Conservation (phyloP, 2,113 vertebrate genomes). For the Stomatorhinus ivindoensis region DNA sequence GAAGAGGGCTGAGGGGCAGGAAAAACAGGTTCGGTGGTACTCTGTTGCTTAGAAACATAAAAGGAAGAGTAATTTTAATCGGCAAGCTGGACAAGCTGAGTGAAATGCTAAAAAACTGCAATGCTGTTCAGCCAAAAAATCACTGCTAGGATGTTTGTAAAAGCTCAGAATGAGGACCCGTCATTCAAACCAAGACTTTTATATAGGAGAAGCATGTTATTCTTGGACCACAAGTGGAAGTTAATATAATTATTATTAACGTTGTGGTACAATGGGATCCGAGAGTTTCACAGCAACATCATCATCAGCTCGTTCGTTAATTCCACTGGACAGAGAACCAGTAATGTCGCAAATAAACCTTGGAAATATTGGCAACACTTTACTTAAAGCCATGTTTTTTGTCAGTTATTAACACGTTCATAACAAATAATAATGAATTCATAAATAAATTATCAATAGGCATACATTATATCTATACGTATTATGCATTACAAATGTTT, state of each 20-base stretch:
- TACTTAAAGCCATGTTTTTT: no score
- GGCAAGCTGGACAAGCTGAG: not conserved
- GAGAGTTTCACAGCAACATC: not conserved
- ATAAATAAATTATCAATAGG: no score
- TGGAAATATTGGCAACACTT: not conserved
- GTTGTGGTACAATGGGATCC: not conserved
- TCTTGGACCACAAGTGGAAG: not conserved
- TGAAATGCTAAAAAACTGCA: not conserved
- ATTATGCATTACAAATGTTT: no score
- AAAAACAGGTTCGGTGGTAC: not conserved
- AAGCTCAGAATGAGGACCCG: not conserved
- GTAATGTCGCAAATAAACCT: not conserved
- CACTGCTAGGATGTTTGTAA: not conserved
- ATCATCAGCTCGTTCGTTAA: not conserved
- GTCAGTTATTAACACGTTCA: no score
- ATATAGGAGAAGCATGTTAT: not conserved
- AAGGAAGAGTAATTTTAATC: not conserved
- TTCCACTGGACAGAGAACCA: not conserved
- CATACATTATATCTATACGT: no score
- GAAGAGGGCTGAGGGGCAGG: not conserved
- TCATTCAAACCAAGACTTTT: not conserved
- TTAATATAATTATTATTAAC: not conserved
- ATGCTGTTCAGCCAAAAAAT: not conserved
- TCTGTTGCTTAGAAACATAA: not conserved
- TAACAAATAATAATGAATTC: no score